These are phyloP conservation scores for Campylorhamphus procurvoides DNA, from an alignment of 2,113 vertebrate species.

Conservation along the genomic window DNA sequence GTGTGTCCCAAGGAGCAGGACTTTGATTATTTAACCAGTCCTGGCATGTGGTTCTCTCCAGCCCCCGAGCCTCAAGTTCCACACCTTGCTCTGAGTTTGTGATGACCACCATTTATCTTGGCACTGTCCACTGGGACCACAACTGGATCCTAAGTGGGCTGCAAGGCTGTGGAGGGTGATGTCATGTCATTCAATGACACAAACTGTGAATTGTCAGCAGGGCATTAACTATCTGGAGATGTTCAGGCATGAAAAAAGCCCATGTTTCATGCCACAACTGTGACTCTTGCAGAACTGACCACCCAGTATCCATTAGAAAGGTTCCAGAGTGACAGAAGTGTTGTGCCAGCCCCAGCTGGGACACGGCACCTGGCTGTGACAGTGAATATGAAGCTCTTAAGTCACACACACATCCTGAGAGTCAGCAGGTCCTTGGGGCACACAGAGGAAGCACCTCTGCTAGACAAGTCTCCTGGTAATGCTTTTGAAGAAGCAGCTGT, in stretches of 20 bases:
- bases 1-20: background rate
- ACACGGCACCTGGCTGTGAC: rapidly evolving
- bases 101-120: background rate
- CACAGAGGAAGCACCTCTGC: background rate
- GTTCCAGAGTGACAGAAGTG: background rate
- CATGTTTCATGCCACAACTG: background rate
- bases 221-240: background rate
- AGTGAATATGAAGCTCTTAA: background rate
- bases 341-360: background rate
- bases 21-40: background rate
- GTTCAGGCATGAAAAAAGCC: background rate
- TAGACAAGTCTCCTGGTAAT: background rate
- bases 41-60: background rate
- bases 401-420: background rate
- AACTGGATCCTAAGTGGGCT: background rate
- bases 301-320: background rate
- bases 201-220: background rate
- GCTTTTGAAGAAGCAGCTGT: background rate
- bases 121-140: background rate
- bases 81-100: background rate
- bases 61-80: background rate
- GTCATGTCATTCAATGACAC: background rate
- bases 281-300: background rate
- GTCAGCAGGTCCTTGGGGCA: background rate
- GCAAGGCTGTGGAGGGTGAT: background rate